These are phyloP conservation scores for Lepus oiostolus DNA, from an alignment of 2,797 vertebrate species.

Conservation along the genomic window DNA sequence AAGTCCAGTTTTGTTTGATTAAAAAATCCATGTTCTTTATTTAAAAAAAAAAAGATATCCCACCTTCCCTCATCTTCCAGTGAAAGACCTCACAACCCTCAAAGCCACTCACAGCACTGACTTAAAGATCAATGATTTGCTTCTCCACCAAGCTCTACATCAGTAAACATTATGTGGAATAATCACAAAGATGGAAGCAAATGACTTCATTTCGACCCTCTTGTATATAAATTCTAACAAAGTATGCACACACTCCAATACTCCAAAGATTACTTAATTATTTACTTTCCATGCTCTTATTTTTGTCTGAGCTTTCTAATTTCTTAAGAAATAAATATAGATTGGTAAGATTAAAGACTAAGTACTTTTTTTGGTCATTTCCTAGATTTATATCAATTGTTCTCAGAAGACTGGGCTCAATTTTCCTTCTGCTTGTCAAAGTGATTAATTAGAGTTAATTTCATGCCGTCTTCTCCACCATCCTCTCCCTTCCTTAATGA, in stretches of 20 bases:
- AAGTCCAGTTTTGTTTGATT: neutral
- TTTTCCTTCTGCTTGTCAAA: constrained; percentile 53
- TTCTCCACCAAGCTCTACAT: neutral
- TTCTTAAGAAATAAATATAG: constrained; percentile 44
- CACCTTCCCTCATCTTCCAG: neutral
- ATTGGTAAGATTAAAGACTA: neutral
- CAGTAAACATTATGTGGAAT: neutral
- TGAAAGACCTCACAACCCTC: neutral
- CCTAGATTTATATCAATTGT: constrained; percentile 62
- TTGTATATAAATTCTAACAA: constrained; percentile 30
- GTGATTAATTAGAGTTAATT: constrained; percentile 81
- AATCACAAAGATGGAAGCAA: neutral
- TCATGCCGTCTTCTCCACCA: constrained; percentile 49
- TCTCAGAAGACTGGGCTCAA: constrained; percentile 63
- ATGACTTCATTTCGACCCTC: neutral
- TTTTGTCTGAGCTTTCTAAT: constrained; percentile 55
- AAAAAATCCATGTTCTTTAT: neutral
- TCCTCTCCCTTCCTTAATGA: constrained; percentile 67
- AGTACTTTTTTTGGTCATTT: neutral
- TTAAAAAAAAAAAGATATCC: neutral
- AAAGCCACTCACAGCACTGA: neutral
- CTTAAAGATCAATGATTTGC: neutral
- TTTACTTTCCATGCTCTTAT: constrained; percentile 67
- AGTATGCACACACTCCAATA: neutral
- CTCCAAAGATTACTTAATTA: neutral